Evolutionary conservation across 1,140 invertebrate genomes (phyloP).

Genomic region (Panulirus ornatus): DNA sequence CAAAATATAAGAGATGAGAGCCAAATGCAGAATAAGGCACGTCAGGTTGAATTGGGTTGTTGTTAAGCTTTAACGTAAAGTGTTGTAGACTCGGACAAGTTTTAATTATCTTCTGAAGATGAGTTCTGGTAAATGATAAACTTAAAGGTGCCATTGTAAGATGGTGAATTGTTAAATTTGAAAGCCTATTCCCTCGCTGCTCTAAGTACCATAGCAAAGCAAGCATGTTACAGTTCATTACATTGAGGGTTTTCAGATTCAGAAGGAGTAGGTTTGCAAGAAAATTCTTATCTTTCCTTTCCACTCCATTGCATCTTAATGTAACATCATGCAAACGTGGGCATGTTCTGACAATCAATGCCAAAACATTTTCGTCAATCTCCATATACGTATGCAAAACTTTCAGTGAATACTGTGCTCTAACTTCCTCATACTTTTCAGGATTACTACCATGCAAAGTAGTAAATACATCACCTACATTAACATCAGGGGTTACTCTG

Average conservation of each 20-base stretch:
- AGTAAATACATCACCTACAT: conserved; percentile 64
- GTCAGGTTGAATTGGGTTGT: conserved; percentile 63
- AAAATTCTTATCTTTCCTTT: conserved; percentile 67
- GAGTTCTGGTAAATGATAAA: conserved; percentile 59
- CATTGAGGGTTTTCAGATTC: conserved; percentile 47
- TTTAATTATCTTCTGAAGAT: conserved; percentile 62
- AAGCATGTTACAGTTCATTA: conserved; percentile 63
- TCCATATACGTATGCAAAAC: conserved; percentile 57
- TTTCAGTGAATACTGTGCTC: conserved; percentile 31
- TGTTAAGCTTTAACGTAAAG: conserved; percentile 60
- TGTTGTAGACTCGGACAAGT: conserved; percentile 54
- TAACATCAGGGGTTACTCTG: conserved; percentile 69
- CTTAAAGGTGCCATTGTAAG: conserved; percentile 50
- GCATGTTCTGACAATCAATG: conserved; percentile 64
- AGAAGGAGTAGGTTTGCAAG: conserved; percentile 61
- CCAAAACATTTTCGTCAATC: conserved; percentile 61
- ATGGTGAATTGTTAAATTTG: conserved; percentile 49
- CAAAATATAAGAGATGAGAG: conserved; percentile 33
- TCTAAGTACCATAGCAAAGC: conserved; percentile 64
- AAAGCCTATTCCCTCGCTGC: conserved; percentile 16
- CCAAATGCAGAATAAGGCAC: conserved; percentile 64
- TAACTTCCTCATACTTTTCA: conserved; percentile 49
- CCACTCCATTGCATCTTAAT: conserved; percentile 62
- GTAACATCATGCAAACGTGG: conserved; percentile 53
- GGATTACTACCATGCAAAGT: conserved; percentile 67